phyloP scores from a whole-genome alignment of 2,797 vertebrate genomes.

The Dallia pectoralis region DNA sequence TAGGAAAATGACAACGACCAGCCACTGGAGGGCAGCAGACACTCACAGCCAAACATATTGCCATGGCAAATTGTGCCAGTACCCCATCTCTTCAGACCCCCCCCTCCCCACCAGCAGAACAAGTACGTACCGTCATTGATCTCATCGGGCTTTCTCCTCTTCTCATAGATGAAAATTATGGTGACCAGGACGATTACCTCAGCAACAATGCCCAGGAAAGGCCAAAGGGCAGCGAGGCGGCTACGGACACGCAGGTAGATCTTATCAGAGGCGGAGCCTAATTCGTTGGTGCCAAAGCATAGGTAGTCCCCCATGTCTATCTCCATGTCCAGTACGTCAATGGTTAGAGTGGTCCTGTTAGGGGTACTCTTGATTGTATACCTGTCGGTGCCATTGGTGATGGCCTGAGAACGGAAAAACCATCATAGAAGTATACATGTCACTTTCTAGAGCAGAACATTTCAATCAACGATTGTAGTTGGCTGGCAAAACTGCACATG shows the following conservation, averaged over 20 bases:
- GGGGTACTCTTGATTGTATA: slow-evolving; percentile 74
- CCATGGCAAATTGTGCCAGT: background rate
- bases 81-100: background rate
- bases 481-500: background rate
- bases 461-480: background rate
- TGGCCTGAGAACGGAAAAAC: slow-evolving; percentile 42
- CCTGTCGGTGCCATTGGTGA: slow-evolving; percentile 74
- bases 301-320: slow-evolving; percentile 76
- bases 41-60: slow-evolving; percentile 11
- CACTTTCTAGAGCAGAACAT: background rate
- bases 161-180: slow-evolving; percentile 97
- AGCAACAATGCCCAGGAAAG: slow-evolving; percentile 94
- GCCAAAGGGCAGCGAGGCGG: slow-evolving; percentile 92
- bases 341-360: slow-evolving; percentile 74
- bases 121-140: slow-evolving; percentile 83
- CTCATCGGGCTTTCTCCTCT: slow-evolving; percentile 95
- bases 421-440: background rate
- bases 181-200: slow-evolving; percentile 93
- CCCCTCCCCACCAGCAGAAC: background rate
- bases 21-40: slow-evolving; percentile 20
- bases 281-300: slow-evolving; percentile 70
- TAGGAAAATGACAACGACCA: background rate
- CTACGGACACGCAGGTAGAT: slow-evolving; percentile 86
- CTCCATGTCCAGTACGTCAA: slow-evolving; percentile 70
- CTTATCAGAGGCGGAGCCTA: slow-evolving; percentile 26